A percentile compares a stretch with the other conserved stretches of the same genome.
phyloP scores from a whole-genome alignment of 1,140 invertebrate species.

The Chironomus tepperi region DNA sequence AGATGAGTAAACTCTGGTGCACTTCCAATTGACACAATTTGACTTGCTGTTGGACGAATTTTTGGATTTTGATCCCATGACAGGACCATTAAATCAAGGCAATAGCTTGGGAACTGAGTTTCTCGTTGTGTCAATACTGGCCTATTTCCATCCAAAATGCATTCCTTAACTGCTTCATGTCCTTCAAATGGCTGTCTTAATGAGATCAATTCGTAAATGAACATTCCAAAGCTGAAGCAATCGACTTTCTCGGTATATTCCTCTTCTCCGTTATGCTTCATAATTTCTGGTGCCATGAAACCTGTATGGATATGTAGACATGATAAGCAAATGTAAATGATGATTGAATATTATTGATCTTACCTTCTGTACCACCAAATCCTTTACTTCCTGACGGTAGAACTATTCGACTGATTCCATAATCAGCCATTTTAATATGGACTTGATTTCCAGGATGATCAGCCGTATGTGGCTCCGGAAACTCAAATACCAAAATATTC shows the following conservation, averaged over 20 bases:
- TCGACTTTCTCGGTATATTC: conserved; percentile 98
- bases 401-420: conserved; percentile 85
- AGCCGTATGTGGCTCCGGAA: conserved; percentile 53
- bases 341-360: no score
- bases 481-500: conserved; percentile 94
- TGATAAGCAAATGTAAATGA: no score
- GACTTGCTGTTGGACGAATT: conserved; percentile 78
- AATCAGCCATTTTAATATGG: conserved; percentile 90
- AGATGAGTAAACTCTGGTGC: conserved; percentile 90
- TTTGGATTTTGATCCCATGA: conserved; percentile 89
- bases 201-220: conserved; percentile 91
- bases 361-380: conserved; percentile 90
- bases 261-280: conserved; percentile 95
- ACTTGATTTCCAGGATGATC: conserved; percentile 56
- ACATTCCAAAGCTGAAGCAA: conserved; percentile 99
- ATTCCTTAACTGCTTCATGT: conserved; percentile 92
- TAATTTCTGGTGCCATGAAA: conserved; percentile 99
- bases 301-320: no score
- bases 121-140: conserved; percentile 78
- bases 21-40: conserved; percentile 83
- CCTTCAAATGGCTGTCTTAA: conserved; percentile 89
- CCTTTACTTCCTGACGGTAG: conserved; percentile 89
- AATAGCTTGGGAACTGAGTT: conserved; percentile 77
- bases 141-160: conserved; percentile 86
- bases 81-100: conserved; percentile 89